A percentile compares a stretch with the other conserved stretches of the same genome.
Conservation (phyloP, 1,140 invertebrate species). For the Notospermus geniculatus region DNA sequence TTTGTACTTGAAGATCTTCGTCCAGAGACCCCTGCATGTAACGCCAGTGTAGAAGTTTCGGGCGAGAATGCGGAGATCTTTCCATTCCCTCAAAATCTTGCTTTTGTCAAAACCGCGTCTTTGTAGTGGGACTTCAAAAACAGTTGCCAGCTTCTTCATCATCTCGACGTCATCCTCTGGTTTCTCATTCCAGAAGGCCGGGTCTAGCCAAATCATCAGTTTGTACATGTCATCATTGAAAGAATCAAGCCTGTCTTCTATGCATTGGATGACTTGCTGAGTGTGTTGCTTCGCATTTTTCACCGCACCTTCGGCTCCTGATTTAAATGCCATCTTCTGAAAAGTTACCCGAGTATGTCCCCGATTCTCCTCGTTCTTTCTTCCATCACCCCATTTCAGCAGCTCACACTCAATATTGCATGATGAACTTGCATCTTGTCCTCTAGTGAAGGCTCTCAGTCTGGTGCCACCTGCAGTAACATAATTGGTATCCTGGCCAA, state of each 20-base stretch:
- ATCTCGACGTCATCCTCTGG: not conserved
- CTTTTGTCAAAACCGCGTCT: not conserved
- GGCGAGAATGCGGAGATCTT: not conserved
- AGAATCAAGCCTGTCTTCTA: not conserved
- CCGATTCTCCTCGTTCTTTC: not conserved
- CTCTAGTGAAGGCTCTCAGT: too few species aligned
- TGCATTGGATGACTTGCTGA: not conserved
- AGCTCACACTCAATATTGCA: not conserved
- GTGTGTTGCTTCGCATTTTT: not conserved
- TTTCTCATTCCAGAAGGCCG: not conserved
- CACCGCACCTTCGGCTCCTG: too few species aligned
- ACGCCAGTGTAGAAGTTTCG: not conserved
- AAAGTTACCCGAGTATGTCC: not conserved
- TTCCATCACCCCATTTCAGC: not conserved
- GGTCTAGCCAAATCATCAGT: not conserved
- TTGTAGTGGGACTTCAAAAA: not conserved
- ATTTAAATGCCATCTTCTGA: not conserved
- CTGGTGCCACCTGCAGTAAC: too few species aligned
- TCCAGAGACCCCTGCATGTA: not conserved
- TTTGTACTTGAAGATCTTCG: not conserved
- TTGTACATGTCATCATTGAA: not conserved
- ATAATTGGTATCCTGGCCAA: too few species aligned
- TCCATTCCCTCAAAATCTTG: not conserved
- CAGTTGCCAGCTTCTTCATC: not conserved
- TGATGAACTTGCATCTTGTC: too few species aligned